Evolutionary conservation across 1,140 invertebrate genomes (phyloP).

Genomic region (Diuraphis noxia): DNA sequence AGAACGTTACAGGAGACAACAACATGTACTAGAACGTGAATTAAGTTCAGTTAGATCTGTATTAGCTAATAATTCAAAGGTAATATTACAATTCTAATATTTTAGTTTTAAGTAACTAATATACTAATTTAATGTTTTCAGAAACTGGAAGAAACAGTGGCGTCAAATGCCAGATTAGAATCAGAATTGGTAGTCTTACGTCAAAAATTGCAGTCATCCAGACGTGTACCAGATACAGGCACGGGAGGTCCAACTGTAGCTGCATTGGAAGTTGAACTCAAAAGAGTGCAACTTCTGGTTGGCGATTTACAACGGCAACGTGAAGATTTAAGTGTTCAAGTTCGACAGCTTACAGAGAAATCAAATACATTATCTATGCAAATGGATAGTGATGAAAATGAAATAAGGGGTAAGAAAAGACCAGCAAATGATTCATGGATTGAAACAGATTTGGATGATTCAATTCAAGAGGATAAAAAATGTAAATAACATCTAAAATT

Average conservation of each 20-base stretch:
- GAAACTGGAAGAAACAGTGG: conserved; percentile 88
- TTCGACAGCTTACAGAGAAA: conserved; percentile 78
- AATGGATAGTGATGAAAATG: conserved; percentile 60
- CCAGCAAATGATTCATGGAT: conserved; percentile 68
- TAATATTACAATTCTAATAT: conserved; percentile 59
- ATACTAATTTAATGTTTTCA: conserved; percentile 60
- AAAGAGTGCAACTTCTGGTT: conserved; percentile 79
- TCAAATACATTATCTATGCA: conserved; percentile 65
- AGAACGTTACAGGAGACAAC: conserved; percentile 73
- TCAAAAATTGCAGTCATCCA: conserved; percentile 72
- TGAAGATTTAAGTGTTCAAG: conserved; percentile 78
- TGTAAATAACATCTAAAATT: background rate
- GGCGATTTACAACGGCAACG: conserved; percentile 81
- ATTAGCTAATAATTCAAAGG: conserved; percentile 87
- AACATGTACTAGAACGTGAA: conserved; percentile 77
- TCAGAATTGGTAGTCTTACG: conserved; percentile 82
- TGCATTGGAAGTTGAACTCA: conserved; percentile 77
- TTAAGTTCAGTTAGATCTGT: conserved; percentile 79
- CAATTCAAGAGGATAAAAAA: conserved; percentile 63
- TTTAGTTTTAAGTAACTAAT: background rate
- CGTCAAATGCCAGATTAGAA: conserved; percentile 84
- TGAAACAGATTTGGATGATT: conserved; percentile 87
- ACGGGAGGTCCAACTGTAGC: conserved; percentile 63
- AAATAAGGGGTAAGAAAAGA: conserved; percentile 59
- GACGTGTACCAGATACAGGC: conserved; percentile 53